Base-by-base conservation (phyloP, 1,140 invertebrate genomes). In the Tetraneura akinire region DNA sequence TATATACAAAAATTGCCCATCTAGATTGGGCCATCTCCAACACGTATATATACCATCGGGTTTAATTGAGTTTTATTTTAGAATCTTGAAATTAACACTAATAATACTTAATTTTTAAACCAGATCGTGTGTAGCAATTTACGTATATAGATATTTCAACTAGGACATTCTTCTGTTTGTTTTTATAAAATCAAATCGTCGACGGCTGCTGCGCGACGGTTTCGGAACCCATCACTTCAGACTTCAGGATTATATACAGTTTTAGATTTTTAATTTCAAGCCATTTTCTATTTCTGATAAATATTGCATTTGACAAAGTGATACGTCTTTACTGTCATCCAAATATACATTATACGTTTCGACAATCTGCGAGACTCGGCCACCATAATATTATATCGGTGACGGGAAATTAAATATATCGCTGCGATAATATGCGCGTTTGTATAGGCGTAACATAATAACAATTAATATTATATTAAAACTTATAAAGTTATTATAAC, bases 11-110 rank as follows among this genome's bases (percentile, higher is more conserved):
- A 51, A 49, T 51, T n/a, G 49, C 45, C 29, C 10, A 21, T 49
- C 66, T 49, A 18, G 8, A 51, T 71, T 71, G 68, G 68, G 49
- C 21, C 68, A 8, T 8, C 8, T 71, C 68, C 68, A 71, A 71
- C 66, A n/a, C 32, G 62, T 66, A n/a, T n/a, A n/a, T 37, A 18
- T 6, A 53, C 10, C 51, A n/a, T 29, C 47, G 47, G 47, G 29
- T 51, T 71, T 71, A 71, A 71, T 71, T 71, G 47, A 49, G 68
- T 71, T 71, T 71, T 71, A 71, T 71, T 71, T 71, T 71, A 29
- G 68, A 71, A 45, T 29, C 47, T 51, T 45, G 16, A 29, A 37
- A 71, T 71, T 29, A 51, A 45, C 45, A 14, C 26, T 71, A 71
- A 71, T 51, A 37, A 37, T 37, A 37, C 32, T 37, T 37, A 37